These are phyloP conservation scores for Rhinolophus sinicus DNA, from an alignment of 2,113 vertebrate genomes.

Conservation along the genomic window DNA sequence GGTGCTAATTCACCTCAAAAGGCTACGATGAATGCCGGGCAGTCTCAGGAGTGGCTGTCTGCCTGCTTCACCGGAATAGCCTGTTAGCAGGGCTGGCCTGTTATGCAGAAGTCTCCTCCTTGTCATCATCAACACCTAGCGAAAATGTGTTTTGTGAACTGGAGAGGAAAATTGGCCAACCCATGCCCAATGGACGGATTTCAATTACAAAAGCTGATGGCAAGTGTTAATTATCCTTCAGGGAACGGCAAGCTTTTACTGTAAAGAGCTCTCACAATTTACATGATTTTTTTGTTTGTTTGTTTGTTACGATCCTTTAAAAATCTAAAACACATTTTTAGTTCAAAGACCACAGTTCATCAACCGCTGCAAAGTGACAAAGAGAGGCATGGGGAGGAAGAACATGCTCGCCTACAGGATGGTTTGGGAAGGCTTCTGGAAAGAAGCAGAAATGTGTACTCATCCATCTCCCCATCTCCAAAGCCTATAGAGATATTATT, in stretches of 20 bases:
- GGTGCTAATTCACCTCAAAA: neutral
- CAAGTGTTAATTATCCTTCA: neutral
- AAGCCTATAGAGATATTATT: neutral
- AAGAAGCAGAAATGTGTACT: neutral
- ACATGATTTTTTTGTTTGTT: neutral
- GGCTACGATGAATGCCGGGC: neutral
- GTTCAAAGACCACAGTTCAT: neutral
- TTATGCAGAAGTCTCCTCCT: neutral
- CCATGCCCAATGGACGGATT: neutral
- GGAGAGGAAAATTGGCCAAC: neutral
- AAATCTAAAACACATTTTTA: neutral
- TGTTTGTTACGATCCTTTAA: neutral
- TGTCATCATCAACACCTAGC: neutral
- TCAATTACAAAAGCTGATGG: neutral
- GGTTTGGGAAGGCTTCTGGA: neutral
- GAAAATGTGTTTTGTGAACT: neutral
- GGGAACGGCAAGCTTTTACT: neutral
- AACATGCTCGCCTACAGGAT: fast-evolving
- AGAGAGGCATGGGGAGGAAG: neutral
- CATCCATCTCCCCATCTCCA: neutral
- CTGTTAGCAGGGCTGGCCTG: neutral
- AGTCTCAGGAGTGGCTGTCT: neutral
- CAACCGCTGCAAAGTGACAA: neutral
- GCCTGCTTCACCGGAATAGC: neutral
- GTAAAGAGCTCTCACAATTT: neutral